Evolutionary conservation across 2,113 vertebrate genomes (phyloP), one percentile per base, ranked within the genome.

Genomic region (Atrichornis clamosus): DNA sequence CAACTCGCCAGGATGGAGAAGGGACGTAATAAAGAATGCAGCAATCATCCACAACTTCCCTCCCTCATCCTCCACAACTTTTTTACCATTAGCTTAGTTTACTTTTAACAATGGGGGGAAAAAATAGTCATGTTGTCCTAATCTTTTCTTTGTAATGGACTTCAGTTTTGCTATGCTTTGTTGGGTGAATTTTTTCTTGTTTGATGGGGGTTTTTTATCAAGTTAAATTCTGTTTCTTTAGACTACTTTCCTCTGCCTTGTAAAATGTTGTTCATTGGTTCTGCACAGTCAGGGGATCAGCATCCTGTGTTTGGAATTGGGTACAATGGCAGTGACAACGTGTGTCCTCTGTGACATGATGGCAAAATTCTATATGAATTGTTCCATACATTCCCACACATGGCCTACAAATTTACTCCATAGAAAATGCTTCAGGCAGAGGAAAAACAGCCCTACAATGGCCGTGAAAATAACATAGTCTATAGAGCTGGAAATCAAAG

Each of bases 71-170:
- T 91, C 52, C 65, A 77, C 0, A 15, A 59, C 75, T 82, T 89
- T 93, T 95, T 94, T 84, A 80, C 90, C 73, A 68, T 88, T 96
- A 84, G 33, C 27, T 93, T 83, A 85, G 95, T 95, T 96, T 95
- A 96, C 63, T 28, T 77, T 91, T 87, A 95, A 96, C 84, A 97
- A 94, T 91, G 33, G 28, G 58, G 81, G 95, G 84, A 94, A 93
- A 94, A 94, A 91, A 94, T 92, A 95, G n/a, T 88, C 49, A 19
- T 91, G 83, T 84, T 52, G 2, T 85, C 79, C 64, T 87, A 72
- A 87, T 94, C 22, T 72, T 84, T 96, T 87, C 56, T 91, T 84
- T 91, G 87, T 86, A 87, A 91, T 53, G 35, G 10, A 5, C 59
- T 96, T 94, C 46, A 53, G 65, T 60, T 63, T 83, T 81, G 28